These are phyloP conservation scores for Chrosomus eos DNA, from an alignment of 2,797 vertebrate genomes.

Conservation along the genomic window DNA sequence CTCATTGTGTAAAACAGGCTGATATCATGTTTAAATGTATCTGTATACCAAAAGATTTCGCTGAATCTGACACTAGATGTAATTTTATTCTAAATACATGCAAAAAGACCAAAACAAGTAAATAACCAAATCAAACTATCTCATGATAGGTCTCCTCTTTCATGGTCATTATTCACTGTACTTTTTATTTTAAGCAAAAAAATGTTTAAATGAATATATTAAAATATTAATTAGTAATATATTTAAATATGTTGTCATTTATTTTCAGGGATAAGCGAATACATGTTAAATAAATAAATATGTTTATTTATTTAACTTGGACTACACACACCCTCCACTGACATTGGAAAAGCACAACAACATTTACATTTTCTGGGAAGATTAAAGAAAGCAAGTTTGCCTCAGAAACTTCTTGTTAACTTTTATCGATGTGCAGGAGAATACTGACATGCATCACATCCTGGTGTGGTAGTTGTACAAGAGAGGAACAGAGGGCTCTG, in stretches of 20 bases:
- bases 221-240: no score
- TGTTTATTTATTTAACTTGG: neutral
- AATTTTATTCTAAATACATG: neutral
- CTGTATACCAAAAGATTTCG: neutral
- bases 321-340: neutral
- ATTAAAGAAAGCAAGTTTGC: neutral
- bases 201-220: no score
- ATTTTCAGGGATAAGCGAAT: neutral
- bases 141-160: neutral
- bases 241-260: neutral
- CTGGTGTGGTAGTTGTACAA: neutral
- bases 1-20: neutral
- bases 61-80: neutral
- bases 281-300: neutral
- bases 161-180: neutral
- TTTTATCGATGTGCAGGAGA: no score
- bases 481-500: neutral
- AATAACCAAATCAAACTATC: neutral
- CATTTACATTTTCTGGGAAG: neutral
- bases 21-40: neutral
- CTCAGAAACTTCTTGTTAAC: neutral
- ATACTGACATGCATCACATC: neutral
- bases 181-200: neutral
- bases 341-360: neutral
- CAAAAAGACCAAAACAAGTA: neutral